Evolutionary conservation across 2,888 invertebrate species (phyloP).

Genomic region (Apotomis turbidana): DNA sequence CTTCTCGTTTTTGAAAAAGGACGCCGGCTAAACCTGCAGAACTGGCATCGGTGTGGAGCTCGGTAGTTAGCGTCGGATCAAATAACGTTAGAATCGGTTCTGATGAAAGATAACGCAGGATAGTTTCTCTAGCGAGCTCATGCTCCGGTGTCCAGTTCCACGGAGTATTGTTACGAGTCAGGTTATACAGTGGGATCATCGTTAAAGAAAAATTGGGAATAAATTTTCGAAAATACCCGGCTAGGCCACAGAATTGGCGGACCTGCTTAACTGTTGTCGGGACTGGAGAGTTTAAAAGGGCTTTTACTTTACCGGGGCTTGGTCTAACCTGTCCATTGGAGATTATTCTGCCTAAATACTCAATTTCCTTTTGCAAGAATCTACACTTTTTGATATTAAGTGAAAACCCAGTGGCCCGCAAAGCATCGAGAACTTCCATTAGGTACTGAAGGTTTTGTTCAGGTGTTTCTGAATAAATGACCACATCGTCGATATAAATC

Average conservation of each 20-base stretch:
- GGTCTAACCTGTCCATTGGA: conserved; percentile 32
- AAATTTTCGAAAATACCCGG: conserved; percentile 45
- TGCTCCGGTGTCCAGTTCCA: conserved; percentile 41
- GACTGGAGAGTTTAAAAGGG: conserved; percentile 28
- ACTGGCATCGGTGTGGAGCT: conserved; percentile 46
- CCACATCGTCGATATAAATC: conserved; percentile 43
- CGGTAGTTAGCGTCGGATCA: conserved; percentile 35
- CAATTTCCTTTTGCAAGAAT: conserved; percentile 40
- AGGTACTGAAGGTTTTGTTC: conserved; percentile 35
- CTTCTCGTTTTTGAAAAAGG: conserved; percentile 35
- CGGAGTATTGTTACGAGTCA: conserved; percentile 29
- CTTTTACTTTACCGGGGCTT: conserved; percentile 34
- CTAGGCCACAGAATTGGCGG: conserved; percentile 46
- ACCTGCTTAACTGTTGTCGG: conserved; percentile 44
- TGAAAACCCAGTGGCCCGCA: conserved; percentile 32
- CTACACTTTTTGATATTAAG: conserved; percentile 43
- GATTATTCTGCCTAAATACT: conserved; percentile 40
- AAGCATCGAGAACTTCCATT: conserved; percentile 23
- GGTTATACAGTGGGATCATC: conserved; percentile 36
- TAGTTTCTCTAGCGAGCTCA: conserved; percentile 22
- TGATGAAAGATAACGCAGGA: conserved; percentile 35
- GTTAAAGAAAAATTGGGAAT: conserved; percentile 37
- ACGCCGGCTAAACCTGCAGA: conserved; percentile 41
- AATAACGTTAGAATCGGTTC: conserved; percentile 42
- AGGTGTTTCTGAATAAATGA: conserved; percentile 31